Evolutionary conservation across 2,797 vertebrate species (phyloP).

Genomic region (Catharus ustulatus): DNA sequence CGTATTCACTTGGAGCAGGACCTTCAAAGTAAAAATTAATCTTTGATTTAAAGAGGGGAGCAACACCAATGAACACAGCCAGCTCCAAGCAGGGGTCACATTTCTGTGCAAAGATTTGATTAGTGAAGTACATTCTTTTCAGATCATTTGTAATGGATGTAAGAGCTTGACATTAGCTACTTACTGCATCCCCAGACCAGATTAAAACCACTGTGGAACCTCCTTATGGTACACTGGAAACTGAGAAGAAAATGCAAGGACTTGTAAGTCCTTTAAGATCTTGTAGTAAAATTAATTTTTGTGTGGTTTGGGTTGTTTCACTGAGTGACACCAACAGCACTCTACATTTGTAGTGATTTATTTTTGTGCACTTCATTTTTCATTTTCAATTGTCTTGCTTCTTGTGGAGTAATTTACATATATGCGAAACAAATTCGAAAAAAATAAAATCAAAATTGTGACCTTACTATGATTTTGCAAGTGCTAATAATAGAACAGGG

Average conservation of each 20-base stretch:
- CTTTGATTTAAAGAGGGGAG: neutral
- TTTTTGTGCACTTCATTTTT: neutral
- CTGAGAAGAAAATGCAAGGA: neutral
- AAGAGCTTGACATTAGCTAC: neutral
- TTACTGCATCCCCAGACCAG: neutral
- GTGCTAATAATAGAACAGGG: neutral
- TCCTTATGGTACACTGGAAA: neutral
- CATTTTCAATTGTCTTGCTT: neutral
- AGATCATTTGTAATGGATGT: neutral
- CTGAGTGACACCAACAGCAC: neutral
- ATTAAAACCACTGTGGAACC: neutral
- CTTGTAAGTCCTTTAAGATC: neutral
- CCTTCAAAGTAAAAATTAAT: neutral
- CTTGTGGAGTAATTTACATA: conserved; percentile 27
- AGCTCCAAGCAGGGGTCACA: neutral
- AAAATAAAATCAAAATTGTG: neutral
- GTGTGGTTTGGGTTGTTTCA: neutral
- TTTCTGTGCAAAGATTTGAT: neutral
- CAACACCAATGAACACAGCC: neutral
- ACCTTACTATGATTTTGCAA: neutral
- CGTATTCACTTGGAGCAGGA: neutral
- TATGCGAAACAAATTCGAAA: conserved; percentile 10
- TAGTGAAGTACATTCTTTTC: neutral
- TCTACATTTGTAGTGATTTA: neutral
- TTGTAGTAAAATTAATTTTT: neutral